Base-by-base conservation (phyloP, 2,888 invertebrate genomes). In the Barypeithes pellucidus region DNA sequence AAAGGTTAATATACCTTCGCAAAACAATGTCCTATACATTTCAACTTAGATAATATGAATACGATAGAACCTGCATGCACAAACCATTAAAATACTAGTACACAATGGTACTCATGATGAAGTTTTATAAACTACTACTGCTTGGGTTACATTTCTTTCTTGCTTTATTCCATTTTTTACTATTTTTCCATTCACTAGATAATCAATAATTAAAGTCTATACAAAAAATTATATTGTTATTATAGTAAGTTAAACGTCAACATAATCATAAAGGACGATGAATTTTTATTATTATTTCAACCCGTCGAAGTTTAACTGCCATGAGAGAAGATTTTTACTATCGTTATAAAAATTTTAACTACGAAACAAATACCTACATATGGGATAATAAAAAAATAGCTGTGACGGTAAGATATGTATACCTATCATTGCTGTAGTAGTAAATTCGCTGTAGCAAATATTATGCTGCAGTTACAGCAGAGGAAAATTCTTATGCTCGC, bases 21-120 rank as follows among this genome's bases (percentile, higher is more conserved):
- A 36, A 45, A 29, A 63, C 41, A 45, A 60, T 39, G 66, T 72
- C 60, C 71, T 50, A 72, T 66, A 60, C 52, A 72, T 60, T 72
- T 72, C 71, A 72, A 72, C 66, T 72, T 60, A 72, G 71, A 72
- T 72, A 72, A 61, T 71, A 59, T 72, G 66, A 72, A 72, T 72
- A 72, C 66, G 71, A 72, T 72, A 72, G 71, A 60, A 66, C 71
- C 71, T 60, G 71, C 71, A 72, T 66, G 47, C 22, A 52, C n/a
- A 47, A n/a, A 39, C 66, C 71, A 72, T 72, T 72, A 66, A 66
- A 72, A 72, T 72, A 72, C 66, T 66, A 60, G 71, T 66, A 72
- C 61, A 68, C 68, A 72, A 60, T 66, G 66, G 71, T 66, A 72
- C 61, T 61, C 68, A 36, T 47, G 60, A 29, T 45, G 50, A 60